Evolutionary conservation across 2,113 vertebrate species (phyloP).

Genomic region (Tetrax tetrax): DNA sequence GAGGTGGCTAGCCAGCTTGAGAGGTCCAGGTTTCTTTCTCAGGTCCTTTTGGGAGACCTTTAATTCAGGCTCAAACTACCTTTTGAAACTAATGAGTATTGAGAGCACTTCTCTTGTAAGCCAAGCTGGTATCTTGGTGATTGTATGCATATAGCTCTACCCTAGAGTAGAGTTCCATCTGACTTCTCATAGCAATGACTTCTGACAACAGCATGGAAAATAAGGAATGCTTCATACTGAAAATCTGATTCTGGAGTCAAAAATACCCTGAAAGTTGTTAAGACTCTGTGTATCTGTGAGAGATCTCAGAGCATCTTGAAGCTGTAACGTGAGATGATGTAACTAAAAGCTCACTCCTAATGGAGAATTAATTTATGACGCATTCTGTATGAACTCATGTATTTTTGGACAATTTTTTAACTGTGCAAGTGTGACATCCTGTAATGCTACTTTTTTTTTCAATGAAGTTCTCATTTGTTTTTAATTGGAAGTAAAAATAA

Average conservation of each 20-base stretch:
- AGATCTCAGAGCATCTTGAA: neutral
- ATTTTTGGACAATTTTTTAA: neutral
- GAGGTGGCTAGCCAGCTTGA: neutral
- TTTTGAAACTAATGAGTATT: neutral
- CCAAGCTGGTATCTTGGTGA: neutral
- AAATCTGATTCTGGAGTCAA: neutral
- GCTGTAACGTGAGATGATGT: neutral
- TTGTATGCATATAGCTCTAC: neutral
- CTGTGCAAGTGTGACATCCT: neutral
- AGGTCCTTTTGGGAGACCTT: neutral
- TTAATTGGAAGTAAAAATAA: neutral
- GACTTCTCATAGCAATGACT: neutral
- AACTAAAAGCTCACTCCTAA: neutral
- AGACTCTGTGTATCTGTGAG: neutral
- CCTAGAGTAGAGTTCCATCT: neutral
- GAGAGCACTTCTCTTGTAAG: neutral
- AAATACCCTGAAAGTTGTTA: neutral
- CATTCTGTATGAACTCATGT: neutral
- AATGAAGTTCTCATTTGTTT: neutral
- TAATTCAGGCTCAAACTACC: neutral
- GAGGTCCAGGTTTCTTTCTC: neutral
- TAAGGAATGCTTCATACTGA: neutral
- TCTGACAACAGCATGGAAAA: neutral
- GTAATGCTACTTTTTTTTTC: neutral
- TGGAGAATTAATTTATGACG: neutral